Conservation (phyloP, 2,113 vertebrate genomes). For the Myrmecophaga tridactyla region DNA sequence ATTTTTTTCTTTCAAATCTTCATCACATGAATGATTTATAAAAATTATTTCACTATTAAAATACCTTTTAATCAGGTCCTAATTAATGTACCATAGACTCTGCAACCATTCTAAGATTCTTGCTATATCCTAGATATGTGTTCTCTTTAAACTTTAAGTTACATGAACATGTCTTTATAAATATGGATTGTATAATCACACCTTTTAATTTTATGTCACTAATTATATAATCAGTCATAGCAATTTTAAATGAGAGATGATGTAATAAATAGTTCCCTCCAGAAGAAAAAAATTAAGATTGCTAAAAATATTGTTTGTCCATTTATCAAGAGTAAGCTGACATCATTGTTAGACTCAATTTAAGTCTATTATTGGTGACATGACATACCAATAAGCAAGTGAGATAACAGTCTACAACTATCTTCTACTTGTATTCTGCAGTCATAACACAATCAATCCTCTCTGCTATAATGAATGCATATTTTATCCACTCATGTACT, state of each 20-base stretch:
- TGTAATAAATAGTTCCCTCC: neutral
- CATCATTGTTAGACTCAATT: neutral
- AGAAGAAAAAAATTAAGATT: neutral
- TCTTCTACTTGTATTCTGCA: neutral
- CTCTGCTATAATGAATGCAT: neutral
- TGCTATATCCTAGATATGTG: neutral
- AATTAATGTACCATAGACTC: conserved; percentile 32
- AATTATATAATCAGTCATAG: neutral
- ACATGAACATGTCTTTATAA: conserved; percentile 25
- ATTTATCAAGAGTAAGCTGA: neutral
- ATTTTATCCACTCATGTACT: conserved; percentile 40
- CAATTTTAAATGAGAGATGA: neutral
- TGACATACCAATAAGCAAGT: neutral
- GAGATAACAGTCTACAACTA: neutral
- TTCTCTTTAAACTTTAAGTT: conserved; percentile 34
- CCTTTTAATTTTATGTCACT: neutral
- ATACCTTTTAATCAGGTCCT: neutral
- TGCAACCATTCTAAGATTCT: conserved; percentile 11
- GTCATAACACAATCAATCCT: neutral
- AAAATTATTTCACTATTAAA: neutral
- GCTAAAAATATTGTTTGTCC: conserved; percentile 1
- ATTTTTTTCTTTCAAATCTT: conserved; percentile 10
- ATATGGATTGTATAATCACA: neutral
- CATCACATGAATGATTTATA: neutral
- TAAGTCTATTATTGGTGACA: neutral